A percentile compares a stretch with the other conserved stretches of the same genome.
phyloP scores from a whole-genome alignment of 2,797 vertebrate species.

The Rhinophrynus dorsalis region DNA sequence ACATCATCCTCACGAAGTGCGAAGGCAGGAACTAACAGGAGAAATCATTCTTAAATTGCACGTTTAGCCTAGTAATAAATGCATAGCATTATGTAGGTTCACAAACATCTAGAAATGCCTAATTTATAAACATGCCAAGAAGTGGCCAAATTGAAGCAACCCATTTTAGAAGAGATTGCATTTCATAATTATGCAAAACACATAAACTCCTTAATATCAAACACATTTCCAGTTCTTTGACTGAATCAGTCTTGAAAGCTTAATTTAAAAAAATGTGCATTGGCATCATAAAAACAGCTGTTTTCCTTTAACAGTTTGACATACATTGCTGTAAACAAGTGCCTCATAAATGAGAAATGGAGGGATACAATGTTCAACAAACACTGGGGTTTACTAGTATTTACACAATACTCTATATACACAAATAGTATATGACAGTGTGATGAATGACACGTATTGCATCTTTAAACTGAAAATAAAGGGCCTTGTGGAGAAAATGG shows the following conservation, averaged over 20 bases:
- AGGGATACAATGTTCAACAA: neutral
- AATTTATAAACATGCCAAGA: constrained; percentile 24
- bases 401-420: constrained; percentile 4
- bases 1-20: no score
- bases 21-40: constrained; percentile 25
- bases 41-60: no score
- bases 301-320: neutral
- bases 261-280: constrained; percentile 29
- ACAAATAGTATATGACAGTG: neutral
- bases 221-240: constrained; percentile 23
- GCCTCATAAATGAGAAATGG: neutral
- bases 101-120: constrained; percentile 23
- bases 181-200: constrained; percentile 8
- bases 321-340: constrained; percentile 20
- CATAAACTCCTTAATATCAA: constrained; percentile 7
- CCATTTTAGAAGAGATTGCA: neutral
- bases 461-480: neutral
- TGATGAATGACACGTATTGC: neutral
- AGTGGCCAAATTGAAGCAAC: constrained; percentile 12
- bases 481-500: no score
- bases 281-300: constrained; percentile 6
- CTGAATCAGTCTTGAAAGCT: constrained; percentile 7
- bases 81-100: constrained; percentile 33
- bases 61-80: constrained; percentile 20
- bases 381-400: neutral